Evolutionary conservation across 2,888 invertebrate genomes (phyloP), one percentile per base, ranked within the genome.

Genomic region (Eilema caniola): DNA sequence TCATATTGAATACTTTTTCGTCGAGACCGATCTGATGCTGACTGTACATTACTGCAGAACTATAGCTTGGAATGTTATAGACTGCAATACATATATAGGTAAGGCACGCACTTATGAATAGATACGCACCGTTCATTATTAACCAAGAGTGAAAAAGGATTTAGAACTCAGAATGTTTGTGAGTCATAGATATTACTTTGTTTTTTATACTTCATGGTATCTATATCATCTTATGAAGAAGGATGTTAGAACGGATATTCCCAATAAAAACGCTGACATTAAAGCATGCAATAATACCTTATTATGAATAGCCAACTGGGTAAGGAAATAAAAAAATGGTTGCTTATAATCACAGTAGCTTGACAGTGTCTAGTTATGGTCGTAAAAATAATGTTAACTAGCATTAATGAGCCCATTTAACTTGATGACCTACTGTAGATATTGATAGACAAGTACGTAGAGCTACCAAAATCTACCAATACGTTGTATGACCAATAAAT

Each of bases 241-340:
- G 82, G 82, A 82, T 74, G 77, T 63, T 71, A 41, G 65, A 62
- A 62, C 82, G 72, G 80, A 82, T 75, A 77, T 80, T 57, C 73
- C 65, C 73, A 65, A 77, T 80, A 74, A 81, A 80, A 74, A 65
- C 73, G 14, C 37, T 23, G 61, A n/a, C n/a, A 57, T 66, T 66
- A 66, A 66, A 66, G 24, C 33, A 23, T 66, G 53, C 24, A 66
- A 23, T 56, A 64, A 65, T 24, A 56, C 20, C 33, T 10, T 31
- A 65, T 53, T 20, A 53, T n/a, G 53, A 53, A 53, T 53, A 62
- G 24, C 41, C 24, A 62, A 16, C 41, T 41, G 16, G 37, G 41
- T 62, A 31, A 67, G 63, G 56, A 60, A 24, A 60, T 41, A 24
- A 60, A 60, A 69, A 47, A 12, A 64, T n/a, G 14, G 24, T 31